Base-by-base conservation (phyloP, 2,888 invertebrate species). In the Trichogramma dendrolimi region DNA sequence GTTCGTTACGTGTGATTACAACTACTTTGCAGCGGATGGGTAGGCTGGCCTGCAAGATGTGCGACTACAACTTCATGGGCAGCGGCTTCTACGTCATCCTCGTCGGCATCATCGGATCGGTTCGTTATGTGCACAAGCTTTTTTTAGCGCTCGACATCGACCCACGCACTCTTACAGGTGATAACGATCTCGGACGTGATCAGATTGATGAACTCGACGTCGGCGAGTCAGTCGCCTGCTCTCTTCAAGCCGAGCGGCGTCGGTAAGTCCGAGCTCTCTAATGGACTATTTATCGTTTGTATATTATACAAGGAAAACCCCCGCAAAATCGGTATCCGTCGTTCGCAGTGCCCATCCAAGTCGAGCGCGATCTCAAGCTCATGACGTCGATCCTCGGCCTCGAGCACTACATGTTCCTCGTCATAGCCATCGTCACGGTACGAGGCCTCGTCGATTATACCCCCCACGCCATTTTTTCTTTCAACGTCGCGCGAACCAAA, bases 301-400 rank as follows among this genome's bases (percentile, higher is more conserved):
- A 2, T 11, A 6, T 39, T 27, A 1, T 4, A 39, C 4, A 14
- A 43, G 14, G 7, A 10, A 7, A 47, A 55, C n/a, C 38, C 6
- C 10, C 44, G 7, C 38, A 38, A 14, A 2, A 10, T 44, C 10
- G 27, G 38, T 38, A 47, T 8, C 41, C 27, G n/a, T 52, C 10
- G 38, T 4, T 3, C 11, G 53, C 63, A 76, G 75, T 76, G 11
- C 71, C 76, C 4, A n/a, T 67, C 7, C 71, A 73, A 14, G 70
- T 76, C 4, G 75, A 77, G 58, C 73, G 77, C 47, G 78, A 79
- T 61, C 64, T 79, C 11, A 79, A 77, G 60, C 67, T 79, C 50
- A 78, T 79, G 72, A 76, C 73, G 7, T 77, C 77, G 10, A 76
- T 78, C 42, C 71, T 79, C n/a, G 75, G 75, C 56, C 76, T 79